A percentile compares a stretch with the other conserved stretches of the same genome.
Evolutionary conservation across 1,140 invertebrate species (phyloP).

Genomic region (Bombus confusus): DNA sequence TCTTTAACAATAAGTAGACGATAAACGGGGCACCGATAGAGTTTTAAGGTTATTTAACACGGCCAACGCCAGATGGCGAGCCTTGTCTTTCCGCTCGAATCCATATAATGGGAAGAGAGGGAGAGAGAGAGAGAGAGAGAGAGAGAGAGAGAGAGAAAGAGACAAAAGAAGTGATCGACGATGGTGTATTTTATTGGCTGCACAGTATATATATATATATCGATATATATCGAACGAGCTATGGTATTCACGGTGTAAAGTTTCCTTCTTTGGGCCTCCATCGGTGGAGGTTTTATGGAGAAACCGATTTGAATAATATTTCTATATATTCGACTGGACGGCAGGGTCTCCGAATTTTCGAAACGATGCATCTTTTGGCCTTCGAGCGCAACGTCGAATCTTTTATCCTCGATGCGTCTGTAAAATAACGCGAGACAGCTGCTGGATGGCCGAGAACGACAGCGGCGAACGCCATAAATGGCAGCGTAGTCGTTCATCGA

Average conservation of each 20-base stretch:
- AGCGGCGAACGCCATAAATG: constrained; percentile 60
- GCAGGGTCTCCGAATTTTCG: not conserved
- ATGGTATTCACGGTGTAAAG: not conserved
- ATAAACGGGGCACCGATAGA: constrained; percentile 48
- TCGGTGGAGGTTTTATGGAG: not conserved
- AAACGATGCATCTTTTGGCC: too few relatives aligned
- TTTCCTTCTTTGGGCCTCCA: too few relatives aligned
- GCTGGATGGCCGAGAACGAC: constrained; percentile 50
- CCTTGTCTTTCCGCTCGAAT: constrained; percentile 36
- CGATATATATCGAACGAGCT: not conserved
- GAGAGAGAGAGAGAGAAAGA: not conserved
- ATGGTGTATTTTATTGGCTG: constrained; percentile 30
- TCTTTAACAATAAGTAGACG: not conserved
- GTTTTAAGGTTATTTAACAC: constrained; percentile 17
- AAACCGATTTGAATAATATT: not conserved
- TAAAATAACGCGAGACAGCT: constrained; percentile 36
- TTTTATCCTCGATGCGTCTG: constrained; percentile 25
- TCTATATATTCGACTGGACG: too few relatives aligned
- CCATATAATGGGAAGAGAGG: constrained; percentile 11
- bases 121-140: not conserved
- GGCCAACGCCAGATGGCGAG: constrained; percentile 63
- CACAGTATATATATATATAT: not conserved
- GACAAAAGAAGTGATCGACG: not conserved
- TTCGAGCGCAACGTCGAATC: not conserved
- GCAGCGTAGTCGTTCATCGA: constrained; percentile 48